A percentile compares a stretch with the other conserved stretches of the same genome.
Evolutionary conservation across 2,888 invertebrate species (phyloP).

Genomic region (Oscheius sp.): DNA sequence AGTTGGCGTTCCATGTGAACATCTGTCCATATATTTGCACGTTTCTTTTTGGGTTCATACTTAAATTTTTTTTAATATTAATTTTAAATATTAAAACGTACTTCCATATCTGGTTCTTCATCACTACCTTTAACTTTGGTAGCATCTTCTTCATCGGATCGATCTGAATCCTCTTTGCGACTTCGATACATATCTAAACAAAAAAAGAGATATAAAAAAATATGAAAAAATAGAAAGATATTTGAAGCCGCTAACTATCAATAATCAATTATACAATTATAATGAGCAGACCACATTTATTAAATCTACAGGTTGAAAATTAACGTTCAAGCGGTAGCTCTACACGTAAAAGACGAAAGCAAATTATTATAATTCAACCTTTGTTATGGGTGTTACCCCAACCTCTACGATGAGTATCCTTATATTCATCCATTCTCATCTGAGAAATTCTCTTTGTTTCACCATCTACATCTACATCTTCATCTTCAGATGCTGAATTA

Average conservation of each 20-base stretch:
- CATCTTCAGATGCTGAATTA: conserved; percentile 46
- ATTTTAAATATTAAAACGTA: background rate
- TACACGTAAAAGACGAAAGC: background rate
- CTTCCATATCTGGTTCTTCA: background rate
- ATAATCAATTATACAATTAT: too few species aligned
- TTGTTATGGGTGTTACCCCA: conserved; percentile 69
- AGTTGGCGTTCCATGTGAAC: conserved; percentile 30
- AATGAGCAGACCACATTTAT: background rate
- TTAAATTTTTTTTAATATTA: background rate
- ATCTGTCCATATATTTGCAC: conserved; percentile 27
- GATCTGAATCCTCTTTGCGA: conserved; percentile 9
- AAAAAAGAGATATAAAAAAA: background rate
- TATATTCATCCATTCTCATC: conserved; percentile 64
- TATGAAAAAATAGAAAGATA: too few species aligned
- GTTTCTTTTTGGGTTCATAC: conserved; percentile 26
- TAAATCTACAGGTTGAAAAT: background rate
- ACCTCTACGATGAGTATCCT: conserved; percentile 65
- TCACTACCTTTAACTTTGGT: background rate
- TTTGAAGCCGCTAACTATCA: too few species aligned
- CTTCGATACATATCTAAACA: background rate
- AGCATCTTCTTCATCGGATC: conserved; percentile 14
- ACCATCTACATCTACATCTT: conserved; percentile 43
- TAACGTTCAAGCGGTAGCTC: background rate
- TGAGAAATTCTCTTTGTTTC: conserved; percentile 44
- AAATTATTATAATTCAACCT: conserved; percentile 61